Evolutionary conservation across 2,888 invertebrate species (phyloP), one percentile per base, ranked within the genome.

Genomic region (Leptinotarsa tumamoca): DNA sequence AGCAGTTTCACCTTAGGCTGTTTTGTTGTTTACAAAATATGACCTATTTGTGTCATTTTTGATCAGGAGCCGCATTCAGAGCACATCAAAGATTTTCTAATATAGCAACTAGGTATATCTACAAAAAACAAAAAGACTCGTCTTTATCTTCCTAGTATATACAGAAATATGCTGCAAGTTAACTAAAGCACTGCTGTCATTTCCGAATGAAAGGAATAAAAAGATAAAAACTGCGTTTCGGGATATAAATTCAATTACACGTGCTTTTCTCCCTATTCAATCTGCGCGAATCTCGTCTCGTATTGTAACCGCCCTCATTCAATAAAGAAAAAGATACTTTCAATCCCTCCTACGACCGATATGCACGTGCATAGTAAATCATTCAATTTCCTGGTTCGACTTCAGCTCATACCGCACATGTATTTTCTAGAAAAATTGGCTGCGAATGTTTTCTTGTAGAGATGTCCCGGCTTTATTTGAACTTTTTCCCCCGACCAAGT

Each of bases 361-460:
- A 54, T 18, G n/a, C n/a, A 18, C 54, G 54, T 18, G 54, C 18
- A 54, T 18, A 18, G 18, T 18, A 13, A 54, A 54, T 10, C 54
- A 54, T 54, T 54, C 18, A 54, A 54, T 54, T 54, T 54, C 18
- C 54, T 54, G 18, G 18, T 18, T 54, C 54, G 18, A 10, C 1
- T 18, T 18, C 18, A 54, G 13, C 54, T 18, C 13, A 54, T 54
- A 18, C 18, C 18, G 54, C 54, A 18, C 3, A 54, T 18, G 13
- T n/a, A 54, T 54, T 54, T 54, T 54, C 54, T 54, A 43, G 18
- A 54, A 18, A 54, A 54, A 54, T 54, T 54, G 54, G 54, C 54
- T 54, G 18, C 54, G 54, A 54, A 54, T 18, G 18, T n/a, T 18
- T 54, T 54, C 3, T 18, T 54, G 54, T 54, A 3, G 54, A 54